Conservation (phyloP, 2,888 invertebrate species). For the Acleris emargana region DNA sequence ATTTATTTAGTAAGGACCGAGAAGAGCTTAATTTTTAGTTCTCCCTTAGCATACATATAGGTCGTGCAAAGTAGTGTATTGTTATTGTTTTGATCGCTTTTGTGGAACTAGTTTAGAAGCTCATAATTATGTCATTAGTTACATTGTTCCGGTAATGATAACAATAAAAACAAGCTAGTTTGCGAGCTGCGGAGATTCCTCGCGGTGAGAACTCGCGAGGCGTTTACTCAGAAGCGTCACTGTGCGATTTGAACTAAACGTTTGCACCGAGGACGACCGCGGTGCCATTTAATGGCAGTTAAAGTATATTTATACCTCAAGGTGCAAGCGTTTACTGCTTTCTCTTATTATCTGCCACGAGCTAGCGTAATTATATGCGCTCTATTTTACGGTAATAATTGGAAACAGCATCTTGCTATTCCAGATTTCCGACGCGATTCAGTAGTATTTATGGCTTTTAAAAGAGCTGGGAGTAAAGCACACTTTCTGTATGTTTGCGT, state of each 20-base stretch:
- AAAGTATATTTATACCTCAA: conserved; percentile 15
- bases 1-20: too few relatives aligned
- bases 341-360: conserved; percentile 29
- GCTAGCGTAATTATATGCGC: conserved; percentile 18
- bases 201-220: conserved; percentile 13
- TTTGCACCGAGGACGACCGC: conserved; percentile 11
- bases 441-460: conserved; percentile 24
- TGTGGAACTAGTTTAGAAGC: neutral
- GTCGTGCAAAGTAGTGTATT: too few relatives aligned
- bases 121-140: neutral
- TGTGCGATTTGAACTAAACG: conserved; percentile 13
- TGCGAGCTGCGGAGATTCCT: conserved; percentile 12
- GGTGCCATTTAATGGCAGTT: conserved; percentile 15
- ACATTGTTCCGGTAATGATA: neutral
- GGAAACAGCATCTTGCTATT: conserved; percentile 21
- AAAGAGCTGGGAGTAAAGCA: conserved; percentile 3
- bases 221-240: conserved; percentile 18
- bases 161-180: conserved; percentile 4
- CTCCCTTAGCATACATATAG: too few relatives aligned
- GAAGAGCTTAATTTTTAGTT: too few relatives aligned
- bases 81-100: neutral
- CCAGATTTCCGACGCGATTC: conserved; percentile 13
- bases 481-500: conserved; percentile 6
- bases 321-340: conserved; percentile 24
- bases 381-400: conserved; percentile 32